phyloP scores from a whole-genome alignment of 2,888 invertebrate species.

The Rhagonycha lutea region DNA sequence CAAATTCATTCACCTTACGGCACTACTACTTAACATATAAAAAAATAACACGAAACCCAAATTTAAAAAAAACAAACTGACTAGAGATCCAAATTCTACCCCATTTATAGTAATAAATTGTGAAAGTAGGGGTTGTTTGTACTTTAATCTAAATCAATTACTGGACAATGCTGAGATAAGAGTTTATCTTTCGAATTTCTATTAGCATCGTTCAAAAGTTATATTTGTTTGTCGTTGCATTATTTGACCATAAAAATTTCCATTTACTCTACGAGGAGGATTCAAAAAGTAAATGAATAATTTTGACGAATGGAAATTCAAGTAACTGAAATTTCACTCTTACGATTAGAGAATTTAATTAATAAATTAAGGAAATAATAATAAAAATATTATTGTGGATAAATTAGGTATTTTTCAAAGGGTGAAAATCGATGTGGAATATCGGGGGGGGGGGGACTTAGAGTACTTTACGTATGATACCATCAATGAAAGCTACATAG shows the following conservation, averaged over 20 bases:
- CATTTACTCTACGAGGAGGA: not conserved
- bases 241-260: not conserved
- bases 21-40: constrained; percentile 61
- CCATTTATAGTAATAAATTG: not conserved
- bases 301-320: too few species aligned
- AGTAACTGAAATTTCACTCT: too few species aligned
- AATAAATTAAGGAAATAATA: too few species aligned
- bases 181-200: not conserved
- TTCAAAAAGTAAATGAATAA: not conserved
- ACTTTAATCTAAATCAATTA: not conserved
- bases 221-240: not conserved
- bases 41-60: constrained; percentile 10
- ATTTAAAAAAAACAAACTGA: not conserved
- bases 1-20: constrained; percentile 57
- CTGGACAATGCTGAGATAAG: not conserved
- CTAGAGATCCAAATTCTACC: not conserved
- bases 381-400: too few species aligned
- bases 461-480: too few species aligned
- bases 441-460: too few species aligned
- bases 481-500: too few species aligned
- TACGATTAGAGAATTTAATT: too few species aligned
- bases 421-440: too few species aligned
- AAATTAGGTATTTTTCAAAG: too few species aligned
- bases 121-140: constrained; percentile 6
- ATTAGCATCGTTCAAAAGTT: not conserved